Conservation (phyloP, 2,113 vertebrate species). For the Numida meleagris region DNA sequence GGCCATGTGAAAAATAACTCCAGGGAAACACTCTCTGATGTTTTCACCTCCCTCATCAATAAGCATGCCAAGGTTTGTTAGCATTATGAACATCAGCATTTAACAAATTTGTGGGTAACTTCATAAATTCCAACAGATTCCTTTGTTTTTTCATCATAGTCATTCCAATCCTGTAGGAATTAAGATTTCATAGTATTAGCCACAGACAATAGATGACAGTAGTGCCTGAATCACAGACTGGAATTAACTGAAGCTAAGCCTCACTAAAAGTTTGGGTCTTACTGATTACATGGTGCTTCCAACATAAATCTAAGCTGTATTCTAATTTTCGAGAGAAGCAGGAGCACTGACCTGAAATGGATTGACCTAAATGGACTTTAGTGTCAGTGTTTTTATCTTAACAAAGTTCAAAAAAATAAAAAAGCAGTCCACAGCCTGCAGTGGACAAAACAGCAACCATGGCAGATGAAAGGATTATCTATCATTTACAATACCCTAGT, state of each 20-base stretch:
- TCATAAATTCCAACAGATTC: conserved; percentile 97
- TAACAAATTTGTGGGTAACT: conserved; percentile 93
- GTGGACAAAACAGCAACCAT: background rate
- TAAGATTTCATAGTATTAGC: conserved; percentile 53
- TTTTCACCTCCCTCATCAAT: background rate
- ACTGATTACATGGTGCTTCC: background rate
- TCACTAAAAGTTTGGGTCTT: background rate
- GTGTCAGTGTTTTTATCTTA: background rate
- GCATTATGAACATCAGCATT: conserved; percentile 78
- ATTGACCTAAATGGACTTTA: background rate
- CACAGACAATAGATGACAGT: background rate
- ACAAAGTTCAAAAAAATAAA: background rate
- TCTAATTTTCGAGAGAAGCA: background rate
- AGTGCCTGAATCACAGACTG: background rate
- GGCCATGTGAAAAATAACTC: background rate
- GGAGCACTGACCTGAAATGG: background rate
- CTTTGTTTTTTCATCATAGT: conserved; percentile 92
- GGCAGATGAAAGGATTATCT: conserved; percentile 60
- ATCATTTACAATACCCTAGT: conserved; percentile 33
- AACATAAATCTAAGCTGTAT: background rate
- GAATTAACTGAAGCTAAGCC: background rate
- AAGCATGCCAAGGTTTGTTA: background rate
- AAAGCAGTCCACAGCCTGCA: background rate
- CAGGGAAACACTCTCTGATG: background rate
- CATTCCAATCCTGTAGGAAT: conserved; percentile 91